Conservation (phyloP, 2,797 vertebrate genomes). For the Poeciliopsis paucimaculata region DNA sequence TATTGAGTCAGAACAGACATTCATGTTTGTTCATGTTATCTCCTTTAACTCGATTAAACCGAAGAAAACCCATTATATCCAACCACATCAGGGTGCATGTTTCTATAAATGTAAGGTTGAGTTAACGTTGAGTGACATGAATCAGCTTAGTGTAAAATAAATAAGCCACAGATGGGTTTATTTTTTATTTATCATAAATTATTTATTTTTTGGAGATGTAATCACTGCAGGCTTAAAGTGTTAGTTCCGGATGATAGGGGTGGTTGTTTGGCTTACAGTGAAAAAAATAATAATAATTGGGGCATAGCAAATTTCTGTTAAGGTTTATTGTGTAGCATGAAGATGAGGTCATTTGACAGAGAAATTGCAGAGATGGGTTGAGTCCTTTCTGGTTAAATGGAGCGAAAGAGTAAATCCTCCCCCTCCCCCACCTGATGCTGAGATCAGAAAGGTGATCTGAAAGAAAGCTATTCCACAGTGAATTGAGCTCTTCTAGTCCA, state of each 20-base stretch:
- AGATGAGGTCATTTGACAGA: not conserved
- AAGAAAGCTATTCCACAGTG: not conserved
- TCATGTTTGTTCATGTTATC: not conserved
- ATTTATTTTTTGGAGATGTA: not conserved
- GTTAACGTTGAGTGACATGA: slow-evolving; percentile 2
- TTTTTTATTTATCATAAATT: not conserved
- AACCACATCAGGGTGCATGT: not conserved
- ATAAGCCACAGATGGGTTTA: not conserved
- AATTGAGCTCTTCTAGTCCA: not conserved
- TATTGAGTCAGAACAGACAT: not conserved
- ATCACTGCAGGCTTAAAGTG: not conserved
- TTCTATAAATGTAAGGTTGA: not conserved
- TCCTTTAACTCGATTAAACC: slow-evolving; percentile 9
- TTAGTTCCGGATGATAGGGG: not conserved
- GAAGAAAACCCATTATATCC: not conserved
- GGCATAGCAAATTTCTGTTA: not conserved
- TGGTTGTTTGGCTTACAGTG: not conserved
- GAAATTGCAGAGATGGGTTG: not conserved
- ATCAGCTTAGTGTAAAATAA: not conserved
- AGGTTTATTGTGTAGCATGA: not conserved
- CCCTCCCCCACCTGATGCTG: not conserved
- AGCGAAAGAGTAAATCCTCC: not conserved
- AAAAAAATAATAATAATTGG: not conserved
- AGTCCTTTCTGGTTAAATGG: not conserved
- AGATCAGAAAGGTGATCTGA: not conserved